Conservation (phyloP, 2,113 vertebrate genomes). For the Clarias batrachus region DNA sequence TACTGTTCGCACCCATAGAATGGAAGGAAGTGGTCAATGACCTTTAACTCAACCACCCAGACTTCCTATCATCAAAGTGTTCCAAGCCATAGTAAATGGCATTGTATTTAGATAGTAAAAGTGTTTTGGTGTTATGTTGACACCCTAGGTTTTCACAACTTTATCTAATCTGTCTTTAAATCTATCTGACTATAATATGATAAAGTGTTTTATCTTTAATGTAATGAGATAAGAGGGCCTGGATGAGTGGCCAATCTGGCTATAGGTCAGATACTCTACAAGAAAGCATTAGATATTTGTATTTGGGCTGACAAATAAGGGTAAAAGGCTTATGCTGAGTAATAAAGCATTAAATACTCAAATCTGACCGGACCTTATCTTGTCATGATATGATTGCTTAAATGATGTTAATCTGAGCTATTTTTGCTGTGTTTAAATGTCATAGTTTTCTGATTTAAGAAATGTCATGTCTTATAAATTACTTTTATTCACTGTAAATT, state of each 20-base stretch:
- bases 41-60: background rate
- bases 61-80: background rate
- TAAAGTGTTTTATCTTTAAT: conserved; percentile 19
- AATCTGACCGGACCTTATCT: background rate
- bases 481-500: background rate
- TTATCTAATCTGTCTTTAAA: conserved; percentile 24
- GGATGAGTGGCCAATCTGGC: background rate
- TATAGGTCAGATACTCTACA: background rate
- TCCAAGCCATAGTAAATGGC: background rate
- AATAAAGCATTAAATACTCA: background rate
- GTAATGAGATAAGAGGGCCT: background rate
- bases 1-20: background rate
- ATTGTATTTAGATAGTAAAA: background rate
- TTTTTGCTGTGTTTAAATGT: background rate
- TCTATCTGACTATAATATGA: conserved; percentile 28
- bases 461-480: background rate
- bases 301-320: background rate
- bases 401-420: background rate
- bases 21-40: background rate
- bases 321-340: background rate
- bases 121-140: background rate
- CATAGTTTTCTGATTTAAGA: background rate
- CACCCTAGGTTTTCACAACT: background rate
- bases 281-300: background rate
- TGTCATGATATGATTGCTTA: background rate